These are phyloP conservation scores for Melanotaenia maccullochi DNA, from an alignment of 2,797 vertebrate species.

Conservation along the genomic window DNA sequence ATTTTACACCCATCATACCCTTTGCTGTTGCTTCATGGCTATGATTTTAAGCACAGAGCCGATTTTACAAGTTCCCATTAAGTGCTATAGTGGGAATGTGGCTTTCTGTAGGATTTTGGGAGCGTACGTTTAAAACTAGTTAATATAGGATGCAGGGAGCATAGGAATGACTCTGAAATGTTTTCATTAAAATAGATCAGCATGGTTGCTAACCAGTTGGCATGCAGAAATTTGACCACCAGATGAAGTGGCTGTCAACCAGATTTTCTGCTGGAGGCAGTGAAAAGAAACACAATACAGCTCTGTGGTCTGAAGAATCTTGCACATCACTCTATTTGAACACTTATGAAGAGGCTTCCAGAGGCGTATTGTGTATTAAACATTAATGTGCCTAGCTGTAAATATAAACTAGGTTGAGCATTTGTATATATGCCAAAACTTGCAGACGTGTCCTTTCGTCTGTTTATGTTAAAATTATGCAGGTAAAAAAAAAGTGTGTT, in stretches of 20 bases:
- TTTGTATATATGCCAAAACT: not conserved
- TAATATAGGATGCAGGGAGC: not conserved
- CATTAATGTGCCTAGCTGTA: slow-evolving; percentile 10
- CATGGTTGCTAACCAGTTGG: slow-evolving; percentile 38
- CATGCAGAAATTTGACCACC: slow-evolving; percentile 35
- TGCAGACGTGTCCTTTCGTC: slow-evolving; percentile 6
- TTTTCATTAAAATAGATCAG: slow-evolving; percentile 22
- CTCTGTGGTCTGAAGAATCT: slow-evolving; percentile 15
- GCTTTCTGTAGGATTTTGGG: not conserved
- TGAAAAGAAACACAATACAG: slow-evolving; percentile 34
- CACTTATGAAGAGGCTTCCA: slow-evolving; percentile 10
- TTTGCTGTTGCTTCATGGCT: not conserved
- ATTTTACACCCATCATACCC: not conserved
- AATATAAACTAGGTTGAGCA: slow-evolving; percentile 1
- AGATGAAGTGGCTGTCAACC: slow-evolving; percentile 50
- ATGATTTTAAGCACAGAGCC: not conserved
- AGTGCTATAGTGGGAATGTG: not conserved
- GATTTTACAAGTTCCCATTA: not conserved
- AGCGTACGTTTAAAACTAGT: not conserved
- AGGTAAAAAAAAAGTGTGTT: slow-evolving; percentile 17
- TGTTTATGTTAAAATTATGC: not conserved
- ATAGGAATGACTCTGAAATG: not conserved
- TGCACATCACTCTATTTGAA: slow-evolving; percentile 18
- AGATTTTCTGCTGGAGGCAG: slow-evolving; percentile 56
- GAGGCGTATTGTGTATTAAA: not conserved